Evolutionary conservation across 2,888 invertebrate species (phyloP).

Genomic region (Lepidocyrtoides sp.): DNA sequence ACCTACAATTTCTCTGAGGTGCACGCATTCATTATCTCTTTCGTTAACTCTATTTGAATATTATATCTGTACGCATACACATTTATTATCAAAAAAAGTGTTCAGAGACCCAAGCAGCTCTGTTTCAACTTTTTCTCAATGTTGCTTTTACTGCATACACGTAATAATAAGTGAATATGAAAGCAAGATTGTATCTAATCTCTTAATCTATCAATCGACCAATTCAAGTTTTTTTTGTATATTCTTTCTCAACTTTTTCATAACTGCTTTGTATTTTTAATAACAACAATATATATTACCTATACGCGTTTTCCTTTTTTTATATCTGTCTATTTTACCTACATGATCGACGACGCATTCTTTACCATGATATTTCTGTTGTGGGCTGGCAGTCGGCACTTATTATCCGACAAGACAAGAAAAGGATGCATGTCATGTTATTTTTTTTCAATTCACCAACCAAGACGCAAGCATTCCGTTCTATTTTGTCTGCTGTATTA

Average conservation of each 20-base stretch:
- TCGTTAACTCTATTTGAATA: conserved; percentile 1
- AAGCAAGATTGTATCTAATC: conserved; percentile 59
- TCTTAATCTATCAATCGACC: conserved; percentile 73
- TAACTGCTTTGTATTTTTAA: conserved; percentile 36
- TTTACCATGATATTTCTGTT: conserved; percentile 6
- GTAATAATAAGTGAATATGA: conserved; percentile 18
- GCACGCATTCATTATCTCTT: conserved; percentile 13
- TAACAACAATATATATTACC: neutral
- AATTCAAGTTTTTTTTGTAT: conserved; percentile 47
- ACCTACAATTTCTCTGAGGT: conserved; percentile 68
- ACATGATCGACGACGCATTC: conserved; percentile 55
- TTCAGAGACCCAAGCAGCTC: too few relatives aligned
- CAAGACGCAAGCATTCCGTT: conserved; percentile 15
- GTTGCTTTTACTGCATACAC: too few relatives aligned
- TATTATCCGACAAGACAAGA: neutral
- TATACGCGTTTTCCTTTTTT: conserved; percentile 30
- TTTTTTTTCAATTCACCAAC: conserved; percentile 23
- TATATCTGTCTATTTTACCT: conserved; percentile 46
- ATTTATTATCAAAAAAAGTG: neutral
- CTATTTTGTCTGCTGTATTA: conserved; percentile 19
- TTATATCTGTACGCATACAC: neutral
- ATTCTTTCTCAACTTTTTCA: neutral
- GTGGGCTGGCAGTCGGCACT: conserved; percentile 52
- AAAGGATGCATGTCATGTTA: neutral
- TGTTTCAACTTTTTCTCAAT: too few relatives aligned